phyloP scores from a whole-genome alignment of 2,888 invertebrate genomes.

The Caenorhabditis plicata region DNA sequence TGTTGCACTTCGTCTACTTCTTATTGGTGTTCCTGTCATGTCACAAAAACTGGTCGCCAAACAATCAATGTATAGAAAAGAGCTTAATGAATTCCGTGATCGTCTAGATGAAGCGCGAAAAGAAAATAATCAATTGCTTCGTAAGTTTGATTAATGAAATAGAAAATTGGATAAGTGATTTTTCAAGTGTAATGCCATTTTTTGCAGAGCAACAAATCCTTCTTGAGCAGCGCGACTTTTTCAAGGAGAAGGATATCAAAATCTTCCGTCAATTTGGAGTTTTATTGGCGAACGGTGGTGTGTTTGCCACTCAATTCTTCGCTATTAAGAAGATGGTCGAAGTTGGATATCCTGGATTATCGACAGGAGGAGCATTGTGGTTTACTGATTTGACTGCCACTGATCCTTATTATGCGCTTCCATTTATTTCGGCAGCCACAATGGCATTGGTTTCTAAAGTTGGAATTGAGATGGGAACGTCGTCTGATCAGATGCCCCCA shows the following conservation, averaged over 20 bases:
- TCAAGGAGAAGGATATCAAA: conserved; percentile 50
- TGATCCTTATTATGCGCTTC: conserved; percentile 86
- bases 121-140: conserved; percentile 57
- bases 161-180: conserved; percentile 4
- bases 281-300: conserved; percentile 73
- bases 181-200: too few relatives aligned
- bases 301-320: conserved; percentile 89
- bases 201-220: conserved; percentile 51
- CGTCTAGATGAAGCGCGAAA: conserved; percentile 83
- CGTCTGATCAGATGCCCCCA: conserved; percentile 52
- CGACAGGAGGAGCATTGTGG: conserved; percentile 86
- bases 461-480: conserved; percentile 59
- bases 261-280: conserved; percentile 54
- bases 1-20: conserved; percentile 74
- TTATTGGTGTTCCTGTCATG: conserved; percentile 84
- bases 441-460: conserved; percentile 79
- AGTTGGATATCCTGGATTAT: conserved; percentile 83
- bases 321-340: conserved; percentile 83
- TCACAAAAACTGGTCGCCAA: conserved; percentile 75
- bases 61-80: conserved; percentile 84
- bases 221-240: conserved; percentile 57
- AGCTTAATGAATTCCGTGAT: conserved; percentile 78
- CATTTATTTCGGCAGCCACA: conserved; percentile 81
- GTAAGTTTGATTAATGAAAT: conserved; percentile 25
- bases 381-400: conserved; percentile 85